Evolutionary conservation across 2,113 vertebrate species (phyloP).

Genomic region (Cyprinodon variegatus): DNA sequence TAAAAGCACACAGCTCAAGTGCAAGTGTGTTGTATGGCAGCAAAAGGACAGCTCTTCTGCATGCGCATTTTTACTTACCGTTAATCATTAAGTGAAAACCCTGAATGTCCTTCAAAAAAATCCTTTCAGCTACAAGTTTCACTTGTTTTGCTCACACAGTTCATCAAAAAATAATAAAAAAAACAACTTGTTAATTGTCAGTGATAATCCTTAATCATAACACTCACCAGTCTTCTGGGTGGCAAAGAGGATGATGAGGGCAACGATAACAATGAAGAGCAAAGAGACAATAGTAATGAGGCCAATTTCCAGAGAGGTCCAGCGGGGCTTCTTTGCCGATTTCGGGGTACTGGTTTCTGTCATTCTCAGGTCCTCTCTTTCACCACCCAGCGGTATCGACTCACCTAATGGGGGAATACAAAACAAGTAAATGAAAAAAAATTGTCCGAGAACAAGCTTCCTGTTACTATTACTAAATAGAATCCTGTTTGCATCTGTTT

Average conservation of each 20-base stretch:
- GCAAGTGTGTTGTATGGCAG: constrained; percentile 25
- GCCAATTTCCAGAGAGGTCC: constrained; percentile 89
- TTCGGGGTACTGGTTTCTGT: constrained; percentile 90
- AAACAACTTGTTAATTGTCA: background rate
- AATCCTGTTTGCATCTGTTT: background rate
- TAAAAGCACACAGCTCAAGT: constrained; percentile 43
- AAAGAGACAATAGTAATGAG: constrained; percentile 85
- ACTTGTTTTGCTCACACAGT: constrained; percentile 5
- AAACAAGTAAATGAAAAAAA: background rate
- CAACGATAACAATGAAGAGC: constrained; percentile 85
- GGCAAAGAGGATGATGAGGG: constrained; percentile 88
- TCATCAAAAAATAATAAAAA: background rate
- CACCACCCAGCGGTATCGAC: constrained; percentile 87
- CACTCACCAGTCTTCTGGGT: constrained; percentile 84
- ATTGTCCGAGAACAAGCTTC: background rate
- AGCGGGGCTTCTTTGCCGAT: constrained; percentile 84
- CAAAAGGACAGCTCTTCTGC: constrained; percentile 26
- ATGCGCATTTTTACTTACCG: constrained; percentile 9
- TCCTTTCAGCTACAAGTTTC: background rate
- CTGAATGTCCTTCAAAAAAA: background rate
- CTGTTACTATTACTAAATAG: background rate
- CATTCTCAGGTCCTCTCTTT: constrained; percentile 92
- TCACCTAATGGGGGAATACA: constrained; percentile 68
- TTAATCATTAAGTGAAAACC: constrained; percentile 19
- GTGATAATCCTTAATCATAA: background rate